These are phyloP conservation scores for Abramis brama DNA, from an alignment of 2,113 vertebrate species.

Conservation along the genomic window DNA sequence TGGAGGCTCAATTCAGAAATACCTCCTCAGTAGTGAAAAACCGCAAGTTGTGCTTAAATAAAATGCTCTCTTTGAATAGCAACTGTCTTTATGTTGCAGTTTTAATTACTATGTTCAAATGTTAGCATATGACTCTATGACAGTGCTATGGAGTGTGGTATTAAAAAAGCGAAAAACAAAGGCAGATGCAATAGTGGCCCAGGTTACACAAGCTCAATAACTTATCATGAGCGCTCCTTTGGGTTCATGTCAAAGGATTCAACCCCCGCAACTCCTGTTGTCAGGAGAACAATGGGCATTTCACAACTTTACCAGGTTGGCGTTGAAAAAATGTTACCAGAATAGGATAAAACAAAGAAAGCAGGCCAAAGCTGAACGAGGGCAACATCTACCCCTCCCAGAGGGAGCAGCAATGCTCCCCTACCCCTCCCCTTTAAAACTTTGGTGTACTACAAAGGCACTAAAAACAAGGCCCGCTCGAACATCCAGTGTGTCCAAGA, in stretches of 20 bases:
- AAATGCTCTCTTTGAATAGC: not conserved
- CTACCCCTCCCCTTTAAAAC: constrained; percentile 59
- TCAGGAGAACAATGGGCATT: constrained; percentile 53
- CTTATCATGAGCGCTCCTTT: constrained; percentile 44
- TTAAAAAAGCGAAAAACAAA: constrained; percentile 18
- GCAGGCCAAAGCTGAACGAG: constrained; percentile 40
- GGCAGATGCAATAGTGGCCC: constrained; percentile 35
- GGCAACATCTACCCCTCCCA: constrained; percentile 47
- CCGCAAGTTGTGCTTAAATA: not conserved
- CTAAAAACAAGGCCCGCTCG: constrained; percentile 59
- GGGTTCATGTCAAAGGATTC: constrained; percentile 49
- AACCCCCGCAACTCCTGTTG: constrained; percentile 40
- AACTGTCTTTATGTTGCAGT: not conserved
- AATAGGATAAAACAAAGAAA: constrained; percentile 55
- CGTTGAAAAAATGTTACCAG: constrained; percentile 33
- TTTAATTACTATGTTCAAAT: not conserved
- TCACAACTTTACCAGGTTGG: constrained; percentile 44
- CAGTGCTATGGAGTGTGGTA: not conserved
- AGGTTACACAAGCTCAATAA: constrained; percentile 35
- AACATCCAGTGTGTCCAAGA: constrained; percentile 62
- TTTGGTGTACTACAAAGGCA: constrained; percentile 64
- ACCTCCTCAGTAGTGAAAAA: constrained; percentile 22
- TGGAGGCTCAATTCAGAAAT: constrained; percentile 24
- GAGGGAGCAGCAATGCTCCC: constrained; percentile 52
- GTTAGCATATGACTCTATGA: not conserved